Evolutionary conservation across 2,113 vertebrate species (phyloP).

Genomic region (Psephotus haematonotus): DNA sequence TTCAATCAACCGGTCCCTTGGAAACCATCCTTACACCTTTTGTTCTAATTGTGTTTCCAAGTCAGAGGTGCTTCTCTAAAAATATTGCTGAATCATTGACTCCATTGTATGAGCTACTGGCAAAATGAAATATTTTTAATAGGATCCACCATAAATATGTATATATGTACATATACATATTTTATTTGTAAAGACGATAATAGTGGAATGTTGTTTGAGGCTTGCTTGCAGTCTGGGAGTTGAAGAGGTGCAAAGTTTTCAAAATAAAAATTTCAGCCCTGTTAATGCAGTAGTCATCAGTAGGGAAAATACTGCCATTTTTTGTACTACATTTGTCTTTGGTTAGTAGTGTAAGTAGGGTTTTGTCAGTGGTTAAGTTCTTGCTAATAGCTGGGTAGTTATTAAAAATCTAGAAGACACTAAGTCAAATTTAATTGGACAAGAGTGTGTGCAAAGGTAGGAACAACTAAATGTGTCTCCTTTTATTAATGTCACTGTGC

Average conservation of each 20-base stretch:
- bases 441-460: constrained; percentile 26
- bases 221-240: background rate
- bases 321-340: background rate
- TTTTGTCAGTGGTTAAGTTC: background rate
- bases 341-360: background rate
- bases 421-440: constrained; percentile 51
- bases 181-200: background rate
- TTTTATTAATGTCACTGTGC: background rate
- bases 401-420: constrained; percentile 17
- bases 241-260: background rate
- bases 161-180: background rate
- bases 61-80: background rate
- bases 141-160: background rate
- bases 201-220: background rate
- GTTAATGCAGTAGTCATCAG: background rate
- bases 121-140: background rate
- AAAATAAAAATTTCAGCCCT: background rate
- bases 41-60: background rate
- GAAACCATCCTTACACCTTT: background rate
- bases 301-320: background rate
- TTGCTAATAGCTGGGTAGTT: background rate
- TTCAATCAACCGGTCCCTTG: background rate
- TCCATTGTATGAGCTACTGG: background rate
- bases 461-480: constrained; percentile 16
- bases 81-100: background rate